phyloP scores from a whole-genome alignment of 37 sponge, comb jelly and placozoan species.

The Bolinopsis microptera region DNA sequence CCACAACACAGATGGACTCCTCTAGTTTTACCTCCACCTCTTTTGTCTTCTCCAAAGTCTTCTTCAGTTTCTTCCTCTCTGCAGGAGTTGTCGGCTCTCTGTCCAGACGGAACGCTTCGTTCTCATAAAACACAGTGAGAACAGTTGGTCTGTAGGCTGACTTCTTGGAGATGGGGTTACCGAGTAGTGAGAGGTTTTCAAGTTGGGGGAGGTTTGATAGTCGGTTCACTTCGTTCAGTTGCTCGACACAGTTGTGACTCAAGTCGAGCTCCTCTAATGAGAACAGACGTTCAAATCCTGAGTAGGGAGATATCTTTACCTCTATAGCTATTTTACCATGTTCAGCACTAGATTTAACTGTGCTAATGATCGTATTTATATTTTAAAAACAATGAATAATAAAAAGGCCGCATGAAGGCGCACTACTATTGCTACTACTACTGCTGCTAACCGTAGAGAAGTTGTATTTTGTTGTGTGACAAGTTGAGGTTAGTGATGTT shows the following conservation, averaged over 20 bases:
- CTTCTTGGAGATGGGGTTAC: not conserved
- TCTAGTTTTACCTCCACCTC: not conserved
- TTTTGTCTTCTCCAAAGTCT: not conserved
- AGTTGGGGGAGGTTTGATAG: slow-evolving; percentile 1
- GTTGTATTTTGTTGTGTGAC: not conserved
- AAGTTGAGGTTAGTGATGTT: slow-evolving; percentile 14
- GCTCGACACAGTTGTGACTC: not conserved
- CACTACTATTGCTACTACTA: too few relatives aligned
- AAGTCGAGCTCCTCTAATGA: not conserved
- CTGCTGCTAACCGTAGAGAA: not conserved
- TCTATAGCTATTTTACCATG: too few relatives aligned
- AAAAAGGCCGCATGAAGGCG: too few relatives aligned
- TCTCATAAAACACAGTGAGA: not conserved
- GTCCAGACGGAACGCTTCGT: not conserved
- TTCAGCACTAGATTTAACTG: too few relatives aligned
- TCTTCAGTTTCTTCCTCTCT: not conserved
- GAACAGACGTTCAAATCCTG: slow-evolving; percentile 37
- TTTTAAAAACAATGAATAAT: too few relatives aligned
- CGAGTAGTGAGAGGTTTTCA: not conserved
- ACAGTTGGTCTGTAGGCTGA: not conserved
- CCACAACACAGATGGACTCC: slow-evolving; percentile 23
- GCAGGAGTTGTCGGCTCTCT: too few relatives aligned
- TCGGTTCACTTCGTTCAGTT: not conserved
- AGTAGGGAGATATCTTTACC: too few relatives aligned
- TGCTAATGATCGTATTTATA: too few relatives aligned